Base-by-base conservation (phyloP, 53 echinoderm and acorn worm species). In the Crossaster papposus region DNA sequence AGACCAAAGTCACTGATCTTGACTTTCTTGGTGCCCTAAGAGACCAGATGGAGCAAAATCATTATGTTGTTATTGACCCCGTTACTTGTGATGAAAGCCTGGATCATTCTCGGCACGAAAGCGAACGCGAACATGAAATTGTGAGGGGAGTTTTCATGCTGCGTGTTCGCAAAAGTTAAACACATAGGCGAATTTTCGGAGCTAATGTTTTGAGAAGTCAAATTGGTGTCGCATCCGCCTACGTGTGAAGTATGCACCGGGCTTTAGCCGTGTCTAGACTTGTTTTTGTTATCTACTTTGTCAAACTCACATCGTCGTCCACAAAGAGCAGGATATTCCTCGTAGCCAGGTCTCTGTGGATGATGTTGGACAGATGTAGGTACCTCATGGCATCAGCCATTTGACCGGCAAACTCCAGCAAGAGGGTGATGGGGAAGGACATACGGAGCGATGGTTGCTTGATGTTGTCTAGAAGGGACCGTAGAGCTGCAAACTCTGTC, bases 1-100 rank as follows among this genome's bases (percentile, higher is more conserved):
- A 99, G 84, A 65, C 99, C 99, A 92, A 99, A 99, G 89, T 99
- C 99, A 78, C 99, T 99, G 79, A 99, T 99, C 86, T 99, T 99
- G 32, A 93, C 96, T 63, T 89, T 94, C 90, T 96, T 96, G 36
- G 89, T 91, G 65, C 96, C 99, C 99, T 99, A 94, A 81, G 0
- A 71, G 36, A 80, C 30, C 38, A 91, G 33, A 81, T 54, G 2
- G 30, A 38, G 37, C 22, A 88, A 37, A 2, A 88, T 1, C 12
- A 38, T 38, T 38, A 2, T 38, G 7, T 44, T 44, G 9, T 44
- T 44, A 9, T 44, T 44, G 5, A 44, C 44, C 44, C 44, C 44
- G 44, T 44, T 44, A 44, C 2, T 44, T 44, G 44, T 44, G 44
- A 44, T n/a, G n/a, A n/a, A n/a, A n/a, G n/a, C n/a, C n/a, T n/a